A percentile compares a stretch with the other conserved stretches of the same genome.
phyloP scores from a whole-genome alignment of 2,797 vertebrate species.

The Falco berigora region DNA sequence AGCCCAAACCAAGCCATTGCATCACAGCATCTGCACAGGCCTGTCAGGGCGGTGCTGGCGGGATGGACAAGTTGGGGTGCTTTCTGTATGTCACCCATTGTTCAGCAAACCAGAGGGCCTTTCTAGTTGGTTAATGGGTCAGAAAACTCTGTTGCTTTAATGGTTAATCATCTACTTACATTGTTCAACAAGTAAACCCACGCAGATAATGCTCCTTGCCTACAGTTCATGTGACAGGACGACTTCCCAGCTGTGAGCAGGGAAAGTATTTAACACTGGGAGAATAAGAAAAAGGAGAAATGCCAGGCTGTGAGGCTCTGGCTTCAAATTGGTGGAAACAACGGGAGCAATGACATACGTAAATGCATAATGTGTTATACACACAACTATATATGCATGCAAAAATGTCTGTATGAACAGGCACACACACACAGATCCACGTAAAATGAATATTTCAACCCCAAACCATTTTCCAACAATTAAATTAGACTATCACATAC shows the following conservation, averaged over 20 bases:
- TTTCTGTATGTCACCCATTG: slow-evolving; percentile 32
- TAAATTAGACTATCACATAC: not conserved
- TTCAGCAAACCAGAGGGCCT: not conserved
- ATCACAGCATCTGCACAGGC: not conserved
- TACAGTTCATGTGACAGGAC: not conserved
- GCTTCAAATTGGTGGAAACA: not conserved
- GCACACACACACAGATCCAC: not conserved
- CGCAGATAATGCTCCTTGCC: slow-evolving; percentile 22
- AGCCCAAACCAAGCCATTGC: not conserved
- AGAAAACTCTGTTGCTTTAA: slow-evolving; percentile 59
- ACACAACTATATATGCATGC: fast-evolving
- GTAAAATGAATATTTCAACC: fast-evolving
- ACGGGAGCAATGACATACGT: fast-evolving
- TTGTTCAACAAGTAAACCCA: slow-evolving; percentile 3
- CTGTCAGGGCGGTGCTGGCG: not conserved
- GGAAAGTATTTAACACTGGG: not conserved
- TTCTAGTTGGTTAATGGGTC: slow-evolving; percentile 58
- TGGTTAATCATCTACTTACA: slow-evolving; percentile 63
- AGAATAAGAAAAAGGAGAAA: not conserved
- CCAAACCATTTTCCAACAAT: not conserved
- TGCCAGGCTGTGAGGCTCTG: not conserved
- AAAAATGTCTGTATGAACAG: not conserved
- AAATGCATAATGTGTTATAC: fast-evolving
- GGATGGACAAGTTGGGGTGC: not conserved
- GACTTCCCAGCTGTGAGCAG: not conserved